Percentiles rank a stretch among this genome's conserved stretches.
Conservation (phyloP, 2,113 vertebrate genomes). For the Delphinapterus leucas region DNA sequence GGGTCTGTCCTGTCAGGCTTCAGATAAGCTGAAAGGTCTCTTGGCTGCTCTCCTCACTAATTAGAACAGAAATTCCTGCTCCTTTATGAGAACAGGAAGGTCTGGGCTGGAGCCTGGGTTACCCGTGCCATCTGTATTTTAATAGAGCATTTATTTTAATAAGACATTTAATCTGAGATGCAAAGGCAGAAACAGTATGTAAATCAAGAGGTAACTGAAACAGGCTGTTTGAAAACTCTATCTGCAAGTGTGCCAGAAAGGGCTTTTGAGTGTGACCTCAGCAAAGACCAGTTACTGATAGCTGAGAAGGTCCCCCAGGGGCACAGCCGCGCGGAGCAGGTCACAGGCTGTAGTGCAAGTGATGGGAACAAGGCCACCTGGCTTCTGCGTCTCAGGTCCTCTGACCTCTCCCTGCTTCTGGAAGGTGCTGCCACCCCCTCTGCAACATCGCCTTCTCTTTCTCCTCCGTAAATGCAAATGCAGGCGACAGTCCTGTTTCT, state of each 20-base stretch:
- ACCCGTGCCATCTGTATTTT: conserved; percentile 19
- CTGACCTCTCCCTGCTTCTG: background rate
- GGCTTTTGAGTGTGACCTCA: conserved; percentile 44
- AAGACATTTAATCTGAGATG: background rate
- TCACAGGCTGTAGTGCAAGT: background rate
- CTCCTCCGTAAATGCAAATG: background rate
- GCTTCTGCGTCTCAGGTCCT: background rate
- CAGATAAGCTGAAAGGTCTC: background rate
- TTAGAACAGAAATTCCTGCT: conserved; percentile 17
- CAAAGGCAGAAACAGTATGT: background rate
- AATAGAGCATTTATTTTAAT: conserved; percentile 60
- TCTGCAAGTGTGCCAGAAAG: background rate
- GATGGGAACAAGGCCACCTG: background rate
- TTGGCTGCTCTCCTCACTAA: background rate
- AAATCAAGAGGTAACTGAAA: background rate
- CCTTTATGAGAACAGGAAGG: accelerated
- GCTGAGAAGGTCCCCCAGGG: conserved; percentile 66
- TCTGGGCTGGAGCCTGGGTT: background rate
- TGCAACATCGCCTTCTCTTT: background rate
- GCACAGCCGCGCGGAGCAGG: background rate
- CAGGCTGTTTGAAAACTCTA: background rate
- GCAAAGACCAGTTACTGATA: background rate
- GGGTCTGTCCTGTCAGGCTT: background rate
- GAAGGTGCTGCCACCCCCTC: background rate
- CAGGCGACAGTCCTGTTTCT: background rate